Evolutionary conservation across 1,140 invertebrate genomes (phyloP), one percentile per base, ranked within the genome.

Genomic region (Drosophila truncata): DNA sequence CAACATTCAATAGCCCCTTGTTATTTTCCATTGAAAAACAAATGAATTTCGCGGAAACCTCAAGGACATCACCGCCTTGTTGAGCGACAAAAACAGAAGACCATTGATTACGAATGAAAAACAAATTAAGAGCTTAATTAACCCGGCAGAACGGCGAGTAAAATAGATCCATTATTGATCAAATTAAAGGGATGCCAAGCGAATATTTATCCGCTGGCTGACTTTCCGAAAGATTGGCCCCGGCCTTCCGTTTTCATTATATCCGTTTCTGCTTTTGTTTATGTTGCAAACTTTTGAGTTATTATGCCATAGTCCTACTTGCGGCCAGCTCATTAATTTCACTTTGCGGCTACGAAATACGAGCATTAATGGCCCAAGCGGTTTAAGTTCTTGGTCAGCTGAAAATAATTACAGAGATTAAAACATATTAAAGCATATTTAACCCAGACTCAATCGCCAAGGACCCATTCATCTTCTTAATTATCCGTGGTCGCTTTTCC

Each of bases 381-480:
- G 16, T 23, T 50, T 27, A 49, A 70, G 13, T 59, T 60, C 35
- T 70, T 50, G 35, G 42, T 35, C 35, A 71, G 33, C 29, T 20
- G 27, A 60, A 42, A 72, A 60, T 72, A 72, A 72, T 72, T 50
- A 71, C 37, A 13, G 20, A 25, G 44, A 73, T 72, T 73, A 72
- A 60, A 50, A 23, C n/a, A 42, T 60, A 72, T 71, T 59, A 59
- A 59, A 49, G 11, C 20, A 70, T 37, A 41, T 49, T 72, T 47
- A 33, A 23, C 16, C 23, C 20, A 33, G 35, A 4, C n/a, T 41
- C 37, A 20, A 23, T 18, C 41, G 25, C 31, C 16, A 49, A 49
- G 33, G 35, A 57, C n/a, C 25, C 20, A 46, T 31, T 37, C 8
- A 69, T 55, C 33, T 27, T 18, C 6, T n/a, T 46, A 58, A 71